Base-by-base conservation (phyloP, 2,888 invertebrate species). In the Brenthis hecate region DNA sequence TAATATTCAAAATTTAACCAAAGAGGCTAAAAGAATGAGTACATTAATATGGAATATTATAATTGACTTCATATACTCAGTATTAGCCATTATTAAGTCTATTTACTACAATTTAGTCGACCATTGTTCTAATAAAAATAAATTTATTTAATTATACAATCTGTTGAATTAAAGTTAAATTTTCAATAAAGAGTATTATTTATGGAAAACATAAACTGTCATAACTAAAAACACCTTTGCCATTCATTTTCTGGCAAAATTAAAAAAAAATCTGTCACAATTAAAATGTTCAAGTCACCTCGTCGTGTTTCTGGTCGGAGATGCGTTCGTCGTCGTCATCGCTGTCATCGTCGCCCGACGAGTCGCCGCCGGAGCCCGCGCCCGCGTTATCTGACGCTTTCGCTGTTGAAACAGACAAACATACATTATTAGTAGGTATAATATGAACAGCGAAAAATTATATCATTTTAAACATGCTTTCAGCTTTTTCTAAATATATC, bases 271-370 rank as follows among this genome's bases (percentile, higher is more conserved):
- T 36, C 1, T 13, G 13, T 56, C 13, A 28, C 13, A 14, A 23
- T 14, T 14, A 56, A 32, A 28, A 14, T 4, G 14, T 19, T 13
- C 23, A 8, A 55, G 64, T 89, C 82, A 95, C 95, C 94, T 95
- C 94, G 85, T 95, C 95, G 75, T 95, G 95, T 78, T 94, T 94
- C 80, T 95, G 95, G 70, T 95, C 94, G 72, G 93, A 85, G 72
- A 88, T 89, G 74, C 92, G 92, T 71, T 95, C 95, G 69, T 95
- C 96, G 53, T 96, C 96, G 70, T 96, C 96, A 75, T 96, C 96
- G 70, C 96, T 96, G 86, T 96, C 96, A 75, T 96, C 96, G 78
- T 96, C 96, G 14, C 94, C 95, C 23, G 96, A 96, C 63, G 96
- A 96, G 78, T 96, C 96, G 47, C 95, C 96, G 14, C 91, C 92